A percentile compares a stretch with the other conserved stretches of the same genome.
Evolutionary conservation across 2,113 vertebrate genomes (phyloP).

Genomic region (Taurulus bubalis): DNA sequence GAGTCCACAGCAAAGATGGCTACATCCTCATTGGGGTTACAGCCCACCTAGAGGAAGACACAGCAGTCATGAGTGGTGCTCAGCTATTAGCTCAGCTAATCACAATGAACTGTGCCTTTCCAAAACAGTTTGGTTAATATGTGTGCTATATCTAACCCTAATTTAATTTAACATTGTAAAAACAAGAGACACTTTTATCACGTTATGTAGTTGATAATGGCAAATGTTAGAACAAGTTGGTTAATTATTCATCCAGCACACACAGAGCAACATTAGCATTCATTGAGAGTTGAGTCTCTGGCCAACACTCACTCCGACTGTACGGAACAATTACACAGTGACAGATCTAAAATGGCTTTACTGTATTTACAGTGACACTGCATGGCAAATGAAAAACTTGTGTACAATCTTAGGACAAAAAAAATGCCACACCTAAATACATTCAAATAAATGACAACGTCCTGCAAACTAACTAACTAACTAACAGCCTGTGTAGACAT

Average conservation of each 20-base stretch:
- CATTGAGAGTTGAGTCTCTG: background rate
- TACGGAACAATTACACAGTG: background rate
- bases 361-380: background rate
- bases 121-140: background rate
- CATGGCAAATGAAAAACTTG: background rate
- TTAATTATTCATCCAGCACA: background rate
- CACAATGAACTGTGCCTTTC: background rate
- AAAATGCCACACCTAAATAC: background rate
- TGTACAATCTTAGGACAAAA: background rate
- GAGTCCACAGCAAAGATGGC: slow-evolving; percentile 99
- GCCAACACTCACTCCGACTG: background rate
- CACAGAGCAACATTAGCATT: background rate
- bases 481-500: background rate
- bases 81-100: background rate
- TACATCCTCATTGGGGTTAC: slow-evolving; percentile 98
- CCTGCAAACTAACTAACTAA: too few species aligned
- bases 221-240: background rate
- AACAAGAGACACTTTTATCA: background rate
- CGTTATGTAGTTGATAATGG: background rate
- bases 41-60: slow-evolving; percentile 88
- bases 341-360: background rate
- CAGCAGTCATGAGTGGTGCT: background rate
- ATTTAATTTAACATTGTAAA: background rate
- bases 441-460: background rate
- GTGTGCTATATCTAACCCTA: background rate